Base-by-base conservation (phyloP, 2,113 vertebrate species). In the Chamaea fasciata region DNA sequence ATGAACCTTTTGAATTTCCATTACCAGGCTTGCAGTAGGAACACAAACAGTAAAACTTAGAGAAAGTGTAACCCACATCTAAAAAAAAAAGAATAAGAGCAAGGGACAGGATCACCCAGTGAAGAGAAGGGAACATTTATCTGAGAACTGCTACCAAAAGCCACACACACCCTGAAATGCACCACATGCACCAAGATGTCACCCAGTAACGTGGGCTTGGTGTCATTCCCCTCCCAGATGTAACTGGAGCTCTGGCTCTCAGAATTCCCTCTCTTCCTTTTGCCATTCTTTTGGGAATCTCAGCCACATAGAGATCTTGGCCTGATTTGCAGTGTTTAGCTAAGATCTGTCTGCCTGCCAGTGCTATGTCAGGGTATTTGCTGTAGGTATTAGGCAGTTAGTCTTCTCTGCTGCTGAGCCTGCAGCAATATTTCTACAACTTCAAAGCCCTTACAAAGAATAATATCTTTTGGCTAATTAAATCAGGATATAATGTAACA, bases 381-480 rank as follows among this genome's bases (percentile, higher is more conserved):
- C 79, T 89, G 68, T 74, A 95, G 94, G 81, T 89, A 86, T 87
- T 53, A 94, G 89, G 87, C 47, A 92, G 83, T 86, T 88, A 87
- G 41, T 78, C 75, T 92, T 93, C 92, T 86, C 69, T 83, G 53
- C 67, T 92, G 67, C 65, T 94, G 83, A 96, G 89, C 78, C 91
- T 83, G 79, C 81, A 95, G 74, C 92, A 90, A 93, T 95, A 96
- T 89, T 85, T 92, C 64, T 69, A 81, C 85, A 85, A 55, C 89
- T 92, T 95, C 91, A 96, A 97, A 96, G 57, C 68, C 42, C 46
- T 96, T 80, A 62, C 44, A 52, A 24, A 94, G 91, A 94, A 92
- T 81, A 87, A 81, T 83, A 86, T 88, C 78, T 97, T 97, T 93
- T 86, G 90, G 76, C 65, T 87, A 95, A 96, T 96, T 96, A 96